Evolutionary conservation across 2,113 vertebrate genomes (phyloP).

Genomic region (Todiramphus chloris): DNA sequence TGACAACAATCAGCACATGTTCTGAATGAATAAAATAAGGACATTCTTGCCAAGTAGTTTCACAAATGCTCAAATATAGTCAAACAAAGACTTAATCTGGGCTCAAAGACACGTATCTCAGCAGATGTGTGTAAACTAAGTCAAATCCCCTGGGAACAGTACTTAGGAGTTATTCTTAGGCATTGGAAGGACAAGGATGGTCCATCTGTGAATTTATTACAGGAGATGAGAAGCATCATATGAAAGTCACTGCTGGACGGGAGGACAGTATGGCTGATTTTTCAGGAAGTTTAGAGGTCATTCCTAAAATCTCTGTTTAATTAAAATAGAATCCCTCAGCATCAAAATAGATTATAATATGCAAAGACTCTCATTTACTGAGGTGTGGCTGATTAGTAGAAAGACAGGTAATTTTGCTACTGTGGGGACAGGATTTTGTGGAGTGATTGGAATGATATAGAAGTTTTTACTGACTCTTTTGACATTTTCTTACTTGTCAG

Average conservation of each 20-base stretch:
- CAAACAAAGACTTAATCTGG: conserved; percentile 69
- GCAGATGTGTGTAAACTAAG: conserved; percentile 66
- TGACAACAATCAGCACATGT: conserved; percentile 29
- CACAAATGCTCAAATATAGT: conserved; percentile 52
- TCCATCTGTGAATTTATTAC: conserved; percentile 71
- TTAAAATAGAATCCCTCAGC: not conserved
- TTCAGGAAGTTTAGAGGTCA: conserved; percentile 52
- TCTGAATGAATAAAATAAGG: conserved; percentile 49
- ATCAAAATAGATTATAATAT: not conserved
- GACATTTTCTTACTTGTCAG: not conserved
- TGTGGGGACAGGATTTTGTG: not conserved
- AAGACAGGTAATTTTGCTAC: not conserved
- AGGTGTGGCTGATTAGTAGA: not conserved
- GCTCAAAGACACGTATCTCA: conserved; percentile 68
- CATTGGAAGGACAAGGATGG: conserved; percentile 61
- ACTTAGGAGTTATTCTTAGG: conserved; percentile 68
- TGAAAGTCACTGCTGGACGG: conserved; percentile 61
- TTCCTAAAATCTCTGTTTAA: conserved; percentile 32
- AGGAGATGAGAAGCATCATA: conserved; percentile 32
- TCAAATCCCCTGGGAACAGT: conserved; percentile 32
- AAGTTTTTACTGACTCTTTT: not conserved
- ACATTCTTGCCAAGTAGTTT: conserved; percentile 57
- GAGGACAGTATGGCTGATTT: conserved; percentile 37
- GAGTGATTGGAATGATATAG: not conserved
- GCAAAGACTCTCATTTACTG: not conserved